Percentiles rank a stretch among this genome's conserved stretches.
These are phyloP conservation scores for Thomomys bottae DNA, from an alignment of 2,113 vertebrate species.

Conservation along the genomic window DNA sequence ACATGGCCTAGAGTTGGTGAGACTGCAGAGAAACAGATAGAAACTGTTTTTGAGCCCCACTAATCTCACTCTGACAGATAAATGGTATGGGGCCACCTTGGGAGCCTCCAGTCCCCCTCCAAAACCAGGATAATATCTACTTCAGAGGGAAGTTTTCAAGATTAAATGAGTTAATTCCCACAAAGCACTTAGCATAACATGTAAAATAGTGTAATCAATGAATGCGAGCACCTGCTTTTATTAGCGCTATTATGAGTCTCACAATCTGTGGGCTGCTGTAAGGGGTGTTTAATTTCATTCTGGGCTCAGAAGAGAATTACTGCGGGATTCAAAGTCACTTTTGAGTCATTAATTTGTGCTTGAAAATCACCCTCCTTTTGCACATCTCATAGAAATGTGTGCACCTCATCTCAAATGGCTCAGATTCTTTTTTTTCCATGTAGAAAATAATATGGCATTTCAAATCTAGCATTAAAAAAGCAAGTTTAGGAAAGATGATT, in stretches of 20 bases:
- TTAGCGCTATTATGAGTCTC: not conserved
- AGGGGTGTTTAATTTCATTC: conserved; percentile 31
- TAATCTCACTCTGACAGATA: conserved; percentile 10
- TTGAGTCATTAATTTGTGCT: not conserved
- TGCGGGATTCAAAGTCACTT: not conserved
- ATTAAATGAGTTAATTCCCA: conserved; percentile 48
- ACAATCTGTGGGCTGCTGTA: not conserved
- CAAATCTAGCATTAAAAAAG: conserved; percentile 25
- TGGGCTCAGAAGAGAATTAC: not conserved
- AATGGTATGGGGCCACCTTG: not conserved
- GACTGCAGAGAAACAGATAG: not conserved
- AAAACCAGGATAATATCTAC: not conserved
- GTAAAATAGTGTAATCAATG: not conserved
- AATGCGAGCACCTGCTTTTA: conserved; percentile 19
- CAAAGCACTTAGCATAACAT: not conserved
- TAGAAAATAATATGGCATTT: not conserved
- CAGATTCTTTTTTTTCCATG: not conserved
- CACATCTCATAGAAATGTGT: not conserved
- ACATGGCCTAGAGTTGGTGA: not conserved
- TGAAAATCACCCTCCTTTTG: conserved; percentile 17
- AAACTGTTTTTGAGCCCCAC: not conserved
- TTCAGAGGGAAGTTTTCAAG: conserved; percentile 12
- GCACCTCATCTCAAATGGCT: not conserved
- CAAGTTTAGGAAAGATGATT: not conserved
- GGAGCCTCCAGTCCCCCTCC: not conserved